phyloP scores from a whole-genome alignment of 2,797 vertebrate genomes.

The Cossypha polioptera region DNA sequence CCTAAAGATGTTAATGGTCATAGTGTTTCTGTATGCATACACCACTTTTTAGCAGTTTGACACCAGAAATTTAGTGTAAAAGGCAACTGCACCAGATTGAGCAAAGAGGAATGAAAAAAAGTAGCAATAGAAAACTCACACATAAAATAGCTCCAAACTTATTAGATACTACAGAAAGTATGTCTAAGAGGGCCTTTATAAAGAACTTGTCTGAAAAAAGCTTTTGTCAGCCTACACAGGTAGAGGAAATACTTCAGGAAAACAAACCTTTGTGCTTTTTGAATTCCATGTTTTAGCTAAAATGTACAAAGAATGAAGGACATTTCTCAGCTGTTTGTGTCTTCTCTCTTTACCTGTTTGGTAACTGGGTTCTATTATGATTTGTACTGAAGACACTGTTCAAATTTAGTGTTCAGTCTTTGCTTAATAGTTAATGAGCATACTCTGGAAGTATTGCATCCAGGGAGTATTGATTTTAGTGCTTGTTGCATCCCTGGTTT shows the following conservation, averaged over 20 bases:
- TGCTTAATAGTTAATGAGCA: neutral
- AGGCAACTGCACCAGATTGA: neutral
- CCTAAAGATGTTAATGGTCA: neutral
- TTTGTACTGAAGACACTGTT: neutral
- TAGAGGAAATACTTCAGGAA: neutral
- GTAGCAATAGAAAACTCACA: neutral
- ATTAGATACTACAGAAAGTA: neutral
- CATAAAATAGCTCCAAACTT: neutral
- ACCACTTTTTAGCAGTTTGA: neutral
- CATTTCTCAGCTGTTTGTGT: neutral
- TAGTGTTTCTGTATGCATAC: neutral
- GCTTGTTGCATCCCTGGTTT: neutral
- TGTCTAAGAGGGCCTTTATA: neutral
- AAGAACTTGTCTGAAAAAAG: neutral
- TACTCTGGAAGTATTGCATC: neutral
- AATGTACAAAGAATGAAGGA: neutral
- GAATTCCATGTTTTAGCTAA: neutral
- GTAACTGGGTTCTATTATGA: neutral
- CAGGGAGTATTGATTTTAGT: neutral
- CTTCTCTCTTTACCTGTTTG: neutral
- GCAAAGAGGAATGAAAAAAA: neutral
- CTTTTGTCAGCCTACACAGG: neutral
- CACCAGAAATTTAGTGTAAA: neutral
- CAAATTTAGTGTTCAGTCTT: neutral
- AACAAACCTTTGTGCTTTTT: neutral